Conservation (phyloP, 2,113 vertebrate species). For the Leucopsar rothschildi region DNA sequence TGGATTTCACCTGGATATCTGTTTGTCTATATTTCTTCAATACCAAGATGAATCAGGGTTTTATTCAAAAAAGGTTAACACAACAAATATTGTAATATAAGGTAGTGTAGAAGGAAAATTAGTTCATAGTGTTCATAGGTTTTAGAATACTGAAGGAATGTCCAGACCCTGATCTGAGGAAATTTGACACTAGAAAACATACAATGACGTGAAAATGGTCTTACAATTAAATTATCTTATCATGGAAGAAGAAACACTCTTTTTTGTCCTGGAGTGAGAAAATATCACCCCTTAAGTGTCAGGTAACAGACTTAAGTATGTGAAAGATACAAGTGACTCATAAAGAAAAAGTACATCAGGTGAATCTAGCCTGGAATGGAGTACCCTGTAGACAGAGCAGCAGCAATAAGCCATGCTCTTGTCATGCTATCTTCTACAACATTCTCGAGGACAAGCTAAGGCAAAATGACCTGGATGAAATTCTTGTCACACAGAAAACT, state of each 20-base stretch:
- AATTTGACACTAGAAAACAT: not conserved
- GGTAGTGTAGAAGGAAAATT: not conserved
- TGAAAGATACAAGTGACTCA: not conserved
- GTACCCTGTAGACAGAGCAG: not conserved
- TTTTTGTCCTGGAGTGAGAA: not conserved
- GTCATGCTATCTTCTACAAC: not conserved
- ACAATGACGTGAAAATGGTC: not conserved
- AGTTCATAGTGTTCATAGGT: not conserved
- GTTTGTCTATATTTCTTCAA: not conserved
- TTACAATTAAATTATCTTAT: not conserved
- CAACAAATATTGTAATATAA: not conserved
- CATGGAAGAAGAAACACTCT: not conserved
- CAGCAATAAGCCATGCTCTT: not conserved
- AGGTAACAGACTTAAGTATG: not conserved
- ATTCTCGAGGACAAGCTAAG: not conserved
- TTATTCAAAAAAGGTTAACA: not conserved
- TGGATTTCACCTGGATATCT: not conserved
- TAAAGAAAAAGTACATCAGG: not conserved
- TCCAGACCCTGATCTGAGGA: not conserved
- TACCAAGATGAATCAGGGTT: not conserved
- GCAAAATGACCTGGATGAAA: not conserved
- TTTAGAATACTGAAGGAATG: not conserved
- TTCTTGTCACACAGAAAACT: not conserved
- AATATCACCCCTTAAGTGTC: not conserved
- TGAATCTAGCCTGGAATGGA: not conserved